Base-by-base conservation (phyloP, 2,888 invertebrate species). In the Cheiracanthium punctorium region DNA sequence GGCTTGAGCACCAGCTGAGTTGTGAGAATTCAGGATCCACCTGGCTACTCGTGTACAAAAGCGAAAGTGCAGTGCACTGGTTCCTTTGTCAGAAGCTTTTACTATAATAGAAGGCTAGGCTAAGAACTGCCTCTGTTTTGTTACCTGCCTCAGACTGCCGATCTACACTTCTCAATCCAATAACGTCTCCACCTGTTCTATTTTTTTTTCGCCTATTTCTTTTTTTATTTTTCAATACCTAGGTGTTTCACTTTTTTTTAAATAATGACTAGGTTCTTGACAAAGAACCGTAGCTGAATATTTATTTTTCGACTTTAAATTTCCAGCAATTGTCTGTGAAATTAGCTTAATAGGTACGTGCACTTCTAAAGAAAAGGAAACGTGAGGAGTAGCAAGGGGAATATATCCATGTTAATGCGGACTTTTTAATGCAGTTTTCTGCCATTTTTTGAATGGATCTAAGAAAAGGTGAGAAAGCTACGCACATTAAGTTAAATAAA, bases 11-110 rank as follows among this genome's bases (percentile, higher is more conserved):
- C 10, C 37, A 37, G 37, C 17, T 58, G 24, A 58, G 12, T 58
- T 24, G 48, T 12, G 2, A 17, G 17, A 48, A 48, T 48, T 48
- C 48, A 12, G 14, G 24, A 58, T 58, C 58, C 58, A 58, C 58
- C 58, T 58, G 24, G 58, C 58, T 24, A 58, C 58, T 58, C 5
- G 58, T 24, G 58, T 58, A 58, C 24, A 58, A 58, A 58, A 58
- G 58, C 5, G 58, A 58, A 24, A 58, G 58, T 20, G 58, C 58
- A 58, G 24, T 17, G 1, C 24, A 58, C 58, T 17, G 24, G 24
- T 20, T 58, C 24, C 17, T 58, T 58, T 58, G 58, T 58, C 24
- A 58, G 24, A 24, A 24, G 4, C 12, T 48, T 48, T 58, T 24
- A 5, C 7, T 37, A 58, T 58, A 58, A 58, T 58, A 58, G 24